Conservation (phyloP, 2,797 vertebrate genomes). For the Micropoecilia bifurca region DNA sequence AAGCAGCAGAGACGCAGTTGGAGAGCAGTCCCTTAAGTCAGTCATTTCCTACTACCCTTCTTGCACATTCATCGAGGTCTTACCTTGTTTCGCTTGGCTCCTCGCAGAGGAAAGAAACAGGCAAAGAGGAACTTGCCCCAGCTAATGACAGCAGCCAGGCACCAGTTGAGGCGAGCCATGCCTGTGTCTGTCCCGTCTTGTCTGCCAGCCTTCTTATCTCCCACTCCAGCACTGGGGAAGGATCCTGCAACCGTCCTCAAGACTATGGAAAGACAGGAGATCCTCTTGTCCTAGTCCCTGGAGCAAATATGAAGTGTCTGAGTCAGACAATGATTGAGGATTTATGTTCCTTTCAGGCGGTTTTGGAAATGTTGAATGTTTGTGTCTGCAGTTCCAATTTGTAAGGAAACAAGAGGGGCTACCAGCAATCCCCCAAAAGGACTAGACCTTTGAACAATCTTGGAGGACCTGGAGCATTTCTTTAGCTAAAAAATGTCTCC, state of each 20-base stretch:
- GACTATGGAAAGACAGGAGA: constrained; percentile 38
- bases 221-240: constrained; percentile 48
- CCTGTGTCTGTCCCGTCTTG: constrained; percentile 70
- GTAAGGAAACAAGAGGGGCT: constrained; percentile 28
- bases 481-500: constrained; percentile 54
- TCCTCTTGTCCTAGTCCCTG: constrained; percentile 49
- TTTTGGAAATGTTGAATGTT: constrained; percentile 40
- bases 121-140: constrained; percentile 93
- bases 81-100: constrained; percentile 88
- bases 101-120: constrained; percentile 88
- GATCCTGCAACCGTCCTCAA: constrained; percentile 57
- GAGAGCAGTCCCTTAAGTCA: constrained; percentile 25
- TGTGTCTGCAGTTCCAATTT: constrained; percentile 71
- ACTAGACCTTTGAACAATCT: constrained; percentile 50
- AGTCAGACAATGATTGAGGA: constrained; percentile 31
- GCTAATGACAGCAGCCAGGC: constrained; percentile 89
- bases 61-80: constrained; percentile 53
- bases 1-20: not conserved
- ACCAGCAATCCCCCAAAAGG: constrained; percentile 58
- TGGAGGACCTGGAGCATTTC: constrained; percentile 31
- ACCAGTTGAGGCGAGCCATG: constrained; percentile 93
- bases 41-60: constrained; percentile 4
- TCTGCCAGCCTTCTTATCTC: constrained; percentile 73
- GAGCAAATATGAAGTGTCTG: constrained; percentile 26
- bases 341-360: constrained; percentile 36